Base-by-base conservation (phyloP, 2,888 invertebrate species). In the Anaspis maculata region DNA sequence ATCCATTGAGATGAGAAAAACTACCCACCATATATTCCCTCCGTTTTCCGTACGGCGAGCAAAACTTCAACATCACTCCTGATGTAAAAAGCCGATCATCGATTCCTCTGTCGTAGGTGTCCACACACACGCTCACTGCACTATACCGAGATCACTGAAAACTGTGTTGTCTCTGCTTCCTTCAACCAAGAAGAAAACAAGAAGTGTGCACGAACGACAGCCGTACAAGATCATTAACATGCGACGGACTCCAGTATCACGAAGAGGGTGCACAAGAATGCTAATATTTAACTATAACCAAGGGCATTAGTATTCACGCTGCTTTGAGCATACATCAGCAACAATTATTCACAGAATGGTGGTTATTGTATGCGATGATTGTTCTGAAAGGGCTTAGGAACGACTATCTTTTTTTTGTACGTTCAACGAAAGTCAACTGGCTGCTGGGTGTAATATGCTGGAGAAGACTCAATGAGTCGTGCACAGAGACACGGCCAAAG, bases 51-150 rank as follows among this genome's bases (percentile, higher is more conserved):
- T 59, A 49, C 7, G 66, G 66, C 30, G 66, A 62, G 51, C 67
- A 66, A 52, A 67, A 67, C 46, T 67, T 67, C 44, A 67, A 47
- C 66, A 67, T 67, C 24, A 27, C 30, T 30, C 19, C 32, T 12
- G 3, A 22, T 7, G 25, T 27, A 19, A 11, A 30, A 30, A 30
- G 22, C 10, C 19, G 15, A 30, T 22, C 13, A 28, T 25, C 24
- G 25, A 28, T 29, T 19, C 9, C n/a, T n/a, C n/a, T n/a, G n/a
- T n/a, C n/a, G n/a, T n/a, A n/a, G n/a, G n/a, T n/a, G n/a, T 19
- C 6, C 19, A 19, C 19, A 5, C 19, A 6, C 15, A 36, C 25
- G 13, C 23, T 26, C 10, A 15, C n/a, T 11, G 2, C 9, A 19
- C 25, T 16, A 24, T 15, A 24, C 13, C 10, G 15, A 15, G 24